These are phyloP conservation scores for Pluvianellus socialis DNA, from an alignment of 2,113 vertebrate genomes.

Conservation along the genomic window DNA sequence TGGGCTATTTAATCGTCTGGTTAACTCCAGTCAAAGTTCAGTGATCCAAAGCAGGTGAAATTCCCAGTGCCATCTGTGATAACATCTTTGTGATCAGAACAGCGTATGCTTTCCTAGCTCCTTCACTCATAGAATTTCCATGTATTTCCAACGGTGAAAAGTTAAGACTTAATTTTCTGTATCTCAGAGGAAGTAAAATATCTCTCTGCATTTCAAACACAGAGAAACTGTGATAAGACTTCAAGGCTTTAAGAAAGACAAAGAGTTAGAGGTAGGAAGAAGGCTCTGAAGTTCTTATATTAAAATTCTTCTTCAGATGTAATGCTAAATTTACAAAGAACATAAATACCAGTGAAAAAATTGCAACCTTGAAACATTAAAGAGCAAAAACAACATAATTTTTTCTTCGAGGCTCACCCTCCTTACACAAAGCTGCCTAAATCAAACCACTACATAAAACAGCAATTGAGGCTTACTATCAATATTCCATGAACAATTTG, in stretches of 20 bases:
- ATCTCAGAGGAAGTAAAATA: not conserved
- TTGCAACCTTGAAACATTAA: not conserved
- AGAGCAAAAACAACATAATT: not conserved
- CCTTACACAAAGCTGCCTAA: not conserved
- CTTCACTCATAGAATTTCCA: not conserved
- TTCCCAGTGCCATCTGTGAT: not conserved
- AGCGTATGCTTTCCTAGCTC: not conserved
- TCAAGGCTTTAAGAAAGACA: not conserved
- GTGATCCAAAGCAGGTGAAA: conserved; percentile 6
- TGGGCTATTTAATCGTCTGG: not conserved
- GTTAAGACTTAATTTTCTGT: not conserved
- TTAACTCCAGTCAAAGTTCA: conserved; percentile 16
- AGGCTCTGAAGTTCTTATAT: not conserved
- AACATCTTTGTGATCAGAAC: conserved; percentile 8
- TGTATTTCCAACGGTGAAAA: not conserved
- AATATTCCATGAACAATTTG: not conserved
- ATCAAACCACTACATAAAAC: not conserved
- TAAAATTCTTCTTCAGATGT: not conserved
- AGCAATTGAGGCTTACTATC: not conserved
- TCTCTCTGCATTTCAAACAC: not conserved
- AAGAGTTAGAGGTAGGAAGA: not conserved
- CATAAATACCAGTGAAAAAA: not conserved
- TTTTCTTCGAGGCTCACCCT: not conserved
- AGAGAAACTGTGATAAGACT: not conserved
- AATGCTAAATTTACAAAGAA: not conserved